These are phyloP conservation scores for Drosophila sechellia DNA, from an alignment of 1,140 invertebrate species.

Conservation along the genomic window DNA sequence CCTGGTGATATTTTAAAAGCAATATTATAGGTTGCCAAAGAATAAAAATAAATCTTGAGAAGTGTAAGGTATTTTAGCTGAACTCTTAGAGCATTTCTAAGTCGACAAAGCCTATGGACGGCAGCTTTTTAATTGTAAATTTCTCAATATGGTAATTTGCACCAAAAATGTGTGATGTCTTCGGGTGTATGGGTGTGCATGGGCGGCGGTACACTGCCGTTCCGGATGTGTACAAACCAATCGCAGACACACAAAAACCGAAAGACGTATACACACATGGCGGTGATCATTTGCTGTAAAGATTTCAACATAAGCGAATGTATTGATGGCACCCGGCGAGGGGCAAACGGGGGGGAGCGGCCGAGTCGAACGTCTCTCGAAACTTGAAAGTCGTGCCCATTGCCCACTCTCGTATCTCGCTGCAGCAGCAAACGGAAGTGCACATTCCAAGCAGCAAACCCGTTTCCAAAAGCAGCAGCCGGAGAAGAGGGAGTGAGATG, in stretches of 20 bases:
- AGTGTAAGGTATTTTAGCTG: not conserved
- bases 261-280: slow-evolving; percentile 41
- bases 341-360: slow-evolving; percentile 12
- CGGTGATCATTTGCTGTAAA: slow-evolving; percentile 56
- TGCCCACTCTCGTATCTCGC: slow-evolving; percentile 65
- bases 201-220: slow-evolving; percentile 64
- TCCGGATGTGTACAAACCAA: slow-evolving; percentile 80
- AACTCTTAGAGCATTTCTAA: slow-evolving; percentile 10
- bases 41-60: not conserved
- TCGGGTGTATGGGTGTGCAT: slow-evolving; percentile 49
- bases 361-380: slow-evolving; percentile 61
- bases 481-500: slow-evolving; percentile 11
- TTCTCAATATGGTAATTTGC: slow-evolving; percentile 82
- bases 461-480: slow-evolving; percentile 64
- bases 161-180: slow-evolving; percentile 58
- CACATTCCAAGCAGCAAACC: slow-evolving; percentile 82
- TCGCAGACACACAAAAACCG: slow-evolving; percentile 33
- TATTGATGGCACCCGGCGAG: slow-evolving; percentile 70
- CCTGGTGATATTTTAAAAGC: slow-evolving; percentile 2
- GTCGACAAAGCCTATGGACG: not conserved
- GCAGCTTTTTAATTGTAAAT: slow-evolving; percentile 76
- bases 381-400: slow-evolving; percentile 80
- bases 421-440: slow-evolving; percentile 80
- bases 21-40: not conserved
- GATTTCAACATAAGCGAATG: slow-evolving; percentile 60